phyloP scores from a whole-genome alignment of 1,140 invertebrate species.

The Leptopilina clavipes region DNA sequence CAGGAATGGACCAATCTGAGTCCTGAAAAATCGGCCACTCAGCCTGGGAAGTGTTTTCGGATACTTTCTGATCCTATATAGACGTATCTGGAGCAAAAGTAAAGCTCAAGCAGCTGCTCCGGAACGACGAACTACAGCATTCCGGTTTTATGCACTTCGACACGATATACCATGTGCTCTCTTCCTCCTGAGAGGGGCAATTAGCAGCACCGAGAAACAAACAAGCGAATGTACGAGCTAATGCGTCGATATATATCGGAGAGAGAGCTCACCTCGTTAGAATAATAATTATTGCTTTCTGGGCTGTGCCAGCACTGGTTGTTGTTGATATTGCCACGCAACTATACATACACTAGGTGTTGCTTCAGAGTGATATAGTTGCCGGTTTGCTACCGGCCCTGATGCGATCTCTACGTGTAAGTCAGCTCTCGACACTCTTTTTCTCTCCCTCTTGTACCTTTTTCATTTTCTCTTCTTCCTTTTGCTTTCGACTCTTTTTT shows the following conservation, averaged over 20 bases:
- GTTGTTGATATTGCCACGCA: slow-evolving; percentile 18
- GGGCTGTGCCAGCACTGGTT: slow-evolving; percentile 7
- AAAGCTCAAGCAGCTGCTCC: slow-evolving; percentile 37
- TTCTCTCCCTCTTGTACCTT: neutral
- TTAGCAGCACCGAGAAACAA: slow-evolving; percentile 57
- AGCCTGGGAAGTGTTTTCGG: slow-evolving; percentile 18
- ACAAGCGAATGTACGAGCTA: slow-evolving; percentile 58
- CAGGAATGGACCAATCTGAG: too few relatives aligned
- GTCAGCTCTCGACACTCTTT: slow-evolving; percentile 50
- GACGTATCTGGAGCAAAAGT: slow-evolving; percentile 25
- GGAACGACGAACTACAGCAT: slow-evolving; percentile 32
- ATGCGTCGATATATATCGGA: slow-evolving; percentile 55
- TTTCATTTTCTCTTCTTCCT: slow-evolving; percentile 30
- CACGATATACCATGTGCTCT: slow-evolving; percentile 27
- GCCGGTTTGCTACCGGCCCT: slow-evolving; percentile 56
- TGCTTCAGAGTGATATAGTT: slow-evolving; percentile 57
- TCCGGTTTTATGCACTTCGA: slow-evolving; percentile 42
- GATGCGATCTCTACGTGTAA: slow-evolving; percentile 67
- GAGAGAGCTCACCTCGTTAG: slow-evolving; percentile 46
- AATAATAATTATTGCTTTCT: slow-evolving; percentile 54
- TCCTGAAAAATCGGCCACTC: slow-evolving; percentile 28
- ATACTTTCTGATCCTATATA: slow-evolving; percentile 11
- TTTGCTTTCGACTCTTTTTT: slow-evolving; percentile 35
- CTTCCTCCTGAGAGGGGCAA: slow-evolving; percentile 46
- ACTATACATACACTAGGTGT: slow-evolving; percentile 33